These are phyloP conservation scores for Neostethus bicornis DNA, from an alignment of 2,797 vertebrate species.

Conservation along the genomic window DNA sequence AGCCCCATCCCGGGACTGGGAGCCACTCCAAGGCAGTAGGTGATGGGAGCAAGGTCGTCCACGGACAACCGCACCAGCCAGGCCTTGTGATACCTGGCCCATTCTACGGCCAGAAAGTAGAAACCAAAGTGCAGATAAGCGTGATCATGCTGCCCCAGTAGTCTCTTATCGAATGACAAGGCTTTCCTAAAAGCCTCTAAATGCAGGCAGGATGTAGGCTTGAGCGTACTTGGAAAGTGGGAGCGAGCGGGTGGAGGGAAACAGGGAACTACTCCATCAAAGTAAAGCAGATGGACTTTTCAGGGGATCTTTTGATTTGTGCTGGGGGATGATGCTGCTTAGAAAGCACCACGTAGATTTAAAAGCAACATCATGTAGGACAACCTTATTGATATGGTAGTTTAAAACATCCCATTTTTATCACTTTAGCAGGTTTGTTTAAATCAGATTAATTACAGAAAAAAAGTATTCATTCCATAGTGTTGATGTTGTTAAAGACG, in stretches of 20 bases:
- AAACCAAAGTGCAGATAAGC: slow-evolving; percentile 73
- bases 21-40: slow-evolving; percentile 85
- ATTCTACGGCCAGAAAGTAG: slow-evolving; percentile 66
- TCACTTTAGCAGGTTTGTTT: too few species aligned
- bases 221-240: slow-evolving; percentile 62
- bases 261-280: slow-evolving; percentile 45
- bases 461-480: too few species aligned
- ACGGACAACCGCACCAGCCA: slow-evolving; percentile 80
- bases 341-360: slow-evolving; percentile 23
- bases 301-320: slow-evolving; percentile 50
- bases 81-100: slow-evolving; percentile 74
- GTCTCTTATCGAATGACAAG: slow-evolving; percentile 76
- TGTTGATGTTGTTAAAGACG: too few species aligned
- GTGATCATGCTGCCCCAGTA: slow-evolving; percentile 68
- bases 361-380: slow-evolving; percentile 30
- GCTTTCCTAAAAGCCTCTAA: slow-evolving; percentile 81
- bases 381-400: not conserved
- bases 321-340: slow-evolving; percentile 40
- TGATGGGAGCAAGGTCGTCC: slow-evolving; percentile 87
- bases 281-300: slow-evolving; percentile 68
- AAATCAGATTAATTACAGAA: too few species aligned
- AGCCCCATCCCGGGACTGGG: slow-evolving; percentile 84
- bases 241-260: slow-evolving; percentile 57
- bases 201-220: slow-evolving; percentile 80
- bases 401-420: not conserved